Percentiles rank a stretch among this genome's conserved stretches.
Conservation (phyloP, 1,140 invertebrate species). For the Caenorhabditis inopinata region DNA sequence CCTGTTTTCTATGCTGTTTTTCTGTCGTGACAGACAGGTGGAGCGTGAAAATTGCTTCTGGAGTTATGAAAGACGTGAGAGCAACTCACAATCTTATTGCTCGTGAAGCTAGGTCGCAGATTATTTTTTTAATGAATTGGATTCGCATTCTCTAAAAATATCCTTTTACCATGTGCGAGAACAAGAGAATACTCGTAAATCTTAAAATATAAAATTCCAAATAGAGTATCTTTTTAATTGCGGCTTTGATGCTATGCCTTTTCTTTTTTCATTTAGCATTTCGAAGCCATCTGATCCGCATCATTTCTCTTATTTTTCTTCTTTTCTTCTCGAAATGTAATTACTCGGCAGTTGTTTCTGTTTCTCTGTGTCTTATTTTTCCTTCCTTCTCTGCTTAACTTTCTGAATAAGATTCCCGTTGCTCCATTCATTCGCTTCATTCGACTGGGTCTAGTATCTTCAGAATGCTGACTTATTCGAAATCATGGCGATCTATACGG, state of each 20-base stretch:
- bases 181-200: no score
- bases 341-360: constrained; percentile 31
- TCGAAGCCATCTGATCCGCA: constrained; percentile 27
- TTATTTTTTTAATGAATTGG: no score
- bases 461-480: constrained; percentile 49
- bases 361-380: background rate
- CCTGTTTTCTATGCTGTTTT: background rate
- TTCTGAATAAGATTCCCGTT: background rate
- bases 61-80: background rate
- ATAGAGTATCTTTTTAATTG: no score
- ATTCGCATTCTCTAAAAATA: no score
- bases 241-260: background rate
- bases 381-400: background rate
- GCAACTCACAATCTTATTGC: no score
- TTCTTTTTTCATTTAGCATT: background rate
- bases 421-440: background rate
- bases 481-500: constrained; percentile 46
- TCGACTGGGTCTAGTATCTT: background rate
- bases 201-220: no score
- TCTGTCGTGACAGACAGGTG: background rate
- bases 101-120: no score
- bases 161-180: no score
- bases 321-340: constrained; percentile 33
- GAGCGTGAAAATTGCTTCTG: constrained; percentile 17
- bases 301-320: constrained; percentile 21